phyloP scores from a whole-genome alignment of 2,113 vertebrate species.

The Vulpes ferrilata region DNA sequence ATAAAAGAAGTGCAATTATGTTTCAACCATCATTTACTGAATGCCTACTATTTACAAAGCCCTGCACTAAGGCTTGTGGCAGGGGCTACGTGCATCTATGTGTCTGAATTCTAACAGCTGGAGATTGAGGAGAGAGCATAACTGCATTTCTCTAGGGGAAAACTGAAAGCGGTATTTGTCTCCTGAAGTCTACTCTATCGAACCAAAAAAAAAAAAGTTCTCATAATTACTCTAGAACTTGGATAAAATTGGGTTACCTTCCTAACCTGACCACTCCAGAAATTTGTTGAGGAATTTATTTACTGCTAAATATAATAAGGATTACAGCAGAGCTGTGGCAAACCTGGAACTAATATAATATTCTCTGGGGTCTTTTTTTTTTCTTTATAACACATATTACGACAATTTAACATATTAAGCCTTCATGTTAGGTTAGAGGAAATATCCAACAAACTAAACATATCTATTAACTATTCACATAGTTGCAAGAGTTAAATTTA shows the following conservation, averaged over 20 bases:
- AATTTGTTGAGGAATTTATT: constrained; percentile 59
- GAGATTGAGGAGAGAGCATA: background rate
- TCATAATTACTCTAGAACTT: constrained; percentile 59
- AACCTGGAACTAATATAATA: constrained; percentile 69
- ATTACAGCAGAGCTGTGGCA: background rate
- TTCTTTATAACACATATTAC: constrained; percentile 27
- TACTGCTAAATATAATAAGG: constrained; percentile 48
- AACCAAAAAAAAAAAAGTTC: constrained; percentile 48
- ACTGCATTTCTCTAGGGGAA: background rate
- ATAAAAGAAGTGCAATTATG: background rate
- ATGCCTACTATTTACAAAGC: background rate
- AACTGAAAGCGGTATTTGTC: constrained; percentile 7
- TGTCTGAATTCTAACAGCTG: background rate
- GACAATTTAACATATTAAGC: constrained; percentile 66
- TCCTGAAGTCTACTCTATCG: background rate
- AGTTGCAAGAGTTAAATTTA: background rate
- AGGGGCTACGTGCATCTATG: too few species aligned
- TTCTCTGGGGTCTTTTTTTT: constrained; percentile 13
- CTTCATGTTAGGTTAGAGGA: constrained; percentile 51
- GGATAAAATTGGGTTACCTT: constrained; percentile 42
- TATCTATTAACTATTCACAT: background rate
- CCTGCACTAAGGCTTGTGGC: accelerated
- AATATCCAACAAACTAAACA: constrained; percentile 32
- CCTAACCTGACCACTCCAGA: constrained; percentile 45
- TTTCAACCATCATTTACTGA: background rate